Percentiles rank a stretch among this genome's conserved stretches.
These are phyloP conservation scores for Tricholauxania praeusta DNA, from an alignment of 2,888 invertebrate species.

Conservation along the genomic window DNA sequence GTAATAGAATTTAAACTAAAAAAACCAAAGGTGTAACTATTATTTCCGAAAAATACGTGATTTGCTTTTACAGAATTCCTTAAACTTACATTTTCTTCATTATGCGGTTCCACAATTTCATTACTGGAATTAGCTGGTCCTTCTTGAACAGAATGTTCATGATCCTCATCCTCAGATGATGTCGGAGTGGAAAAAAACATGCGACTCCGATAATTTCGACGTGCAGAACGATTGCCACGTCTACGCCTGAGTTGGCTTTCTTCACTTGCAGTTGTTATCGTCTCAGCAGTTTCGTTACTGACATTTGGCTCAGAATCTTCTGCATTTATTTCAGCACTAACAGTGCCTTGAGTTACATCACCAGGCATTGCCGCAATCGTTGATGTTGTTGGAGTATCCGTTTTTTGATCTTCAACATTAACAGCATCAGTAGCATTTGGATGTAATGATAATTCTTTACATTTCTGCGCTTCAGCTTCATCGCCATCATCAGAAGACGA, in stretches of 20 bases:
- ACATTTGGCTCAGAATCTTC: not conserved
- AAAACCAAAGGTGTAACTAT: no score
- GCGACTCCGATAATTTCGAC: constrained; percentile 11
- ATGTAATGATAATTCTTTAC: constrained; percentile 18
- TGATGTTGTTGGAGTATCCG: not conserved
- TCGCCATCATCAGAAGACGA: constrained; percentile 39
- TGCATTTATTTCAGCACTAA: not conserved
- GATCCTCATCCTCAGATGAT: constrained; percentile 1
- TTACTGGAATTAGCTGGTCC: not conserved
- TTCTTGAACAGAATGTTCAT: not conserved
- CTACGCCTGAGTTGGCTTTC: not conserved
- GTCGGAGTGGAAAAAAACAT: not conserved
- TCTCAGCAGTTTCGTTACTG: not conserved
- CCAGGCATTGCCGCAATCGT: not conserved
- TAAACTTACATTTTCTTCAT: constrained; percentile 12
- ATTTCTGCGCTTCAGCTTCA: constrained; percentile 25
- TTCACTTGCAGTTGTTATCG: not conserved
- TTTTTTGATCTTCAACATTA: not conserved
- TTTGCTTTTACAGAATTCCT: no score
- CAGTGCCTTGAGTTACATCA: not conserved
- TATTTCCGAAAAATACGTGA: no score
- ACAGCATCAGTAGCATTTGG: not conserved
- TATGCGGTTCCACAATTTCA: not conserved
- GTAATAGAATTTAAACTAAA: no score
- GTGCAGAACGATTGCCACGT: not conserved